phyloP scores from a whole-genome alignment of 2,888 invertebrate species.

The Oxyteleia sp. region DNA sequence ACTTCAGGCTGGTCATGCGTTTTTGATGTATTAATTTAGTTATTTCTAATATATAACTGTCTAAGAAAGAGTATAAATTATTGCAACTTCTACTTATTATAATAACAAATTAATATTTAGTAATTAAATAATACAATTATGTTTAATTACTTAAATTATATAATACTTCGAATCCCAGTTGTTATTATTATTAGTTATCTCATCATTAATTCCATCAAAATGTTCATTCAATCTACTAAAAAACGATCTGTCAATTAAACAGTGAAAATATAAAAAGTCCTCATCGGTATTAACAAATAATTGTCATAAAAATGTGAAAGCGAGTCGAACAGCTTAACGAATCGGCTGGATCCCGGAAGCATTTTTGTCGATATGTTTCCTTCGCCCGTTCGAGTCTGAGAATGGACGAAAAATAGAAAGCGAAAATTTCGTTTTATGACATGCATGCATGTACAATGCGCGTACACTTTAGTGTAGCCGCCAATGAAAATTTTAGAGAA shows the following conservation, averaged over 20 bases:
- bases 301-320: neutral
- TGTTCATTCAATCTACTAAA: neutral
- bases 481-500: conserved; percentile 77
- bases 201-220: too few species aligned
- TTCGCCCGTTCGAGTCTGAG: conserved; percentile 34
- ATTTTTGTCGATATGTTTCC: conserved; percentile 37
- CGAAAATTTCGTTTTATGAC: conserved; percentile 50
- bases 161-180: too few species aligned
- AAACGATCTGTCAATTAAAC: neutral
- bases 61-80: too few species aligned
- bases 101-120: too few species aligned
- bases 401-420: conserved; percentile 48
- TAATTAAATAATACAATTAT: too few species aligned
- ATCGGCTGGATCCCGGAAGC: conserved; percentile 30
- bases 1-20: too few species aligned
- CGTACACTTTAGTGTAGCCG: conserved; percentile 57
- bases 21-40: too few species aligned
- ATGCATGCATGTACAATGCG: conserved; percentile 52
- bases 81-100: too few species aligned
- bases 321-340: conserved; percentile 25
- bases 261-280: neutral
- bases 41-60: too few species aligned
- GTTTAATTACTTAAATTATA: too few species aligned
- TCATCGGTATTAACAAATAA: neutral
- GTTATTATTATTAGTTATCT: too few species aligned